Base-by-base conservation (phyloP, 1,140 invertebrate genomes). In the Sitophilus oryzae region DNA sequence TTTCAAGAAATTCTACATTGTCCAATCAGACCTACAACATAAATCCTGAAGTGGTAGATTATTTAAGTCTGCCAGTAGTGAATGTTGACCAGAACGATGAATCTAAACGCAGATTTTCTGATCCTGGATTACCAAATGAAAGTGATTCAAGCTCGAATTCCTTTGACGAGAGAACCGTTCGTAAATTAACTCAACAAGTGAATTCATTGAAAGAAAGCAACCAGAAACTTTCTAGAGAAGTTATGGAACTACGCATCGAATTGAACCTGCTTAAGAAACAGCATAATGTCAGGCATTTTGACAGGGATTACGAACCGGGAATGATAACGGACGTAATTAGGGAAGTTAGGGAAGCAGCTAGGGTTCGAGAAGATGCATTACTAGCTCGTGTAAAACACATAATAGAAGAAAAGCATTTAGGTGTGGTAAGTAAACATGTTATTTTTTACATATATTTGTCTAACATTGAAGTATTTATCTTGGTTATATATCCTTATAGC, bases 291-390 rank as follows among this genome's bases (percentile, higher is more conserved):
- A 75, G 63, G 37, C 62, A 64, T 55, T 67, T 59, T 44, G 68
- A 72, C 36, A 64, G 71, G n/a, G 76, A 79, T 58, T 88, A 88
- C 70, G 80, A 84, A 30, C 85, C 86, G 3, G 86, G 86, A 57
- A 83, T 85, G 76, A 74, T 88, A 61, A 72, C 77, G 62, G 85
- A 88, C 71, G 74, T 88, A 58, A 83, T 88, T 49, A 76, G 84
- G 4, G 86, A 88, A 71, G 83, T 88, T 5, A 73, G 85, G 53
- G 84, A 88, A 66, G 84, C 85, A 14, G 82, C 84, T 1, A 77
- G 81, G 53, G 73, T 83, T 1, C 74, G 84, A 14, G 85, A 88
- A 60, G 85, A 88, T 66, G 81, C 82, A 8, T 72, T 88, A 52
- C 66, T 81, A 16, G 73, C 75, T 52, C 74, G 78, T 59, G 75